These are phyloP conservation scores for Eleginops maclovinus DNA, from an alignment of 2,113 vertebrate species.

Conservation along the genomic window DNA sequence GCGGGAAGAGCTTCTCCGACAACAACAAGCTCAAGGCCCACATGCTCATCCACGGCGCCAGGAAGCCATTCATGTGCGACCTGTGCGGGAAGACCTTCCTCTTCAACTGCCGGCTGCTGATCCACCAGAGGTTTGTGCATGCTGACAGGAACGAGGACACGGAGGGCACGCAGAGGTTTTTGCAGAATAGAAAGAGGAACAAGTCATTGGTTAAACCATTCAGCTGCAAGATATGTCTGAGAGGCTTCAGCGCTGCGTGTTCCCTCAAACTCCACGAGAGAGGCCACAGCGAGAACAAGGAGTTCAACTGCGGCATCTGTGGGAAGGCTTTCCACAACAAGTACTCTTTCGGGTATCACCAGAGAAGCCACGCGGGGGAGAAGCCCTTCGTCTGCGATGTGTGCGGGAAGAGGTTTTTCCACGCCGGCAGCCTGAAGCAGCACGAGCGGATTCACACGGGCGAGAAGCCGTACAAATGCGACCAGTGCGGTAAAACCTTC, in stretches of 20 bases:
- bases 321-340: constrained; percentile 79
- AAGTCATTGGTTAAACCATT: constrained; percentile 68
- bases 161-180: constrained; percentile 11
- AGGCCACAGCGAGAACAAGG: constrained; percentile 77
- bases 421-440: constrained; percentile 72
- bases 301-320: constrained; percentile 74
- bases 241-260: constrained; percentile 64
- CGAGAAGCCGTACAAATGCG: constrained; percentile 76
- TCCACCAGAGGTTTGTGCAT: constrained; percentile 75
- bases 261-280: constrained; percentile 73
- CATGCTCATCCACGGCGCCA: constrained; percentile 77
- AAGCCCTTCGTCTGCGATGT: constrained; percentile 76
- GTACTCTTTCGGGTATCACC: constrained; percentile 76
- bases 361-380: constrained; percentile 79
- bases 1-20: constrained; percentile 73
- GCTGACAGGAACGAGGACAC: constrained; percentile 45
- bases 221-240: constrained; percentile 77
- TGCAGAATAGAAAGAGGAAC: constrained; percentile 34
- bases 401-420: constrained; percentile 78
- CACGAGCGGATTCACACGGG: constrained; percentile 79
- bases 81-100: constrained; percentile 80
- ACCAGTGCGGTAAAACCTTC: constrained; percentile 77
- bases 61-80: constrained; percentile 78
- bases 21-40: constrained; percentile 79
- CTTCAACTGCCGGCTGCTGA: constrained; percentile 76